phyloP scores from a whole-genome alignment of 2,888 invertebrate species.

The Sisyra nigra region DNA sequence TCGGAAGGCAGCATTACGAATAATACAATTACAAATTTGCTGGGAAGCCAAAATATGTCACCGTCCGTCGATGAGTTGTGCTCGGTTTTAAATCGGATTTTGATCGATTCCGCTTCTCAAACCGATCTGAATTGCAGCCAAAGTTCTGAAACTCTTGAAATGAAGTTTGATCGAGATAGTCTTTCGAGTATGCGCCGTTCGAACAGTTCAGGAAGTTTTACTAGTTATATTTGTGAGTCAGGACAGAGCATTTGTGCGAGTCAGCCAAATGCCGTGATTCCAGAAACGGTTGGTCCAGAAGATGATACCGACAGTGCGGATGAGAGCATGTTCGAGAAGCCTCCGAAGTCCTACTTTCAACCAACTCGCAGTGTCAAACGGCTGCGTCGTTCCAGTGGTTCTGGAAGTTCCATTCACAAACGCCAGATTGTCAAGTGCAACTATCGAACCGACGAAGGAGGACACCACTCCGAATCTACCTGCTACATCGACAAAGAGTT shows the following conservation, averaged over 20 bases:
- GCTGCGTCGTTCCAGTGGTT: slow-evolving; percentile 1
- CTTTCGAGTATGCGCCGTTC: slow-evolving; percentile 1
- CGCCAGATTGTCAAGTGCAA: neutral
- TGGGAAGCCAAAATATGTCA: slow-evolving; percentile 18
- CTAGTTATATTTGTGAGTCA: neutral
- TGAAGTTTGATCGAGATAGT: neutral
- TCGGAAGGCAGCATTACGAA: slow-evolving; percentile 19
- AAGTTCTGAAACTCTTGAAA: neutral
- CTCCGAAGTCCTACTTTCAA: neutral
- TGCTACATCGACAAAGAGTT: slow-evolving; percentile 7
- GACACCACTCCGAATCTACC: neutral
- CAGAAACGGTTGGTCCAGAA: neutral
- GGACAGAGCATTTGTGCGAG: neutral
- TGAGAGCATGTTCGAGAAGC: slow-evolving; percentile 3
- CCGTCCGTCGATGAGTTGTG: slow-evolving; percentile 20
- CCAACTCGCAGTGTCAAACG: slow-evolving; percentile 4
- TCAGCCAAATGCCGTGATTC: neutral
- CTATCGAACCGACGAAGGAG: neutral
- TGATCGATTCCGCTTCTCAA: slow-evolving; percentile 10
- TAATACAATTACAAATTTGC: slow-evolving; percentile 21
- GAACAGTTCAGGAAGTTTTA: slow-evolving; percentile 1
- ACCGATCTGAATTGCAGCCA: neutral
- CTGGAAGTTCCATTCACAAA: slow-evolving; percentile 1
- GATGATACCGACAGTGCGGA: slow-evolving; percentile 7
- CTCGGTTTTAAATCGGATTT: slow-evolving; percentile 15